A percentile compares a stretch with the other conserved stretches of the same genome.
Conservation (phyloP, 2,113 vertebrate genomes). For the Eretmochelys imbricata region DNA sequence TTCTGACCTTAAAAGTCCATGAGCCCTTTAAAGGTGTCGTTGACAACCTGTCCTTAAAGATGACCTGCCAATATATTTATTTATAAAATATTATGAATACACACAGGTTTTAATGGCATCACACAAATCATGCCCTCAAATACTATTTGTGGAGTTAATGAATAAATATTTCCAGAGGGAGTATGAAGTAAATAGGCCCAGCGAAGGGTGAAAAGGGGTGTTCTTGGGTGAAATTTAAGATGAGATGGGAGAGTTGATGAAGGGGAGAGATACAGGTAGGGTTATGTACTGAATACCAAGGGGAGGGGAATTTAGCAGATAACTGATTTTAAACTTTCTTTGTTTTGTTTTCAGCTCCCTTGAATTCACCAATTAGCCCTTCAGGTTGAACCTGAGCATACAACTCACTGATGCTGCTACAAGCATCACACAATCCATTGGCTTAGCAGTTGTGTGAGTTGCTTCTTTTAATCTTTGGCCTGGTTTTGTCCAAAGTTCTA, state of each 20-base stretch:
- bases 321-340: neutral
- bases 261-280: neutral
- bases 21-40: neutral
- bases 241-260: neutral
- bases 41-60: neutral
- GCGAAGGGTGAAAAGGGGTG: neutral
- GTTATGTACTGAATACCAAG: neutral
- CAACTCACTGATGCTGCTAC: neutral
- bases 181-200: neutral
- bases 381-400: neutral
- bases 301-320: neutral
- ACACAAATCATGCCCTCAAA: neutral
- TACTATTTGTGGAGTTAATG: neutral
- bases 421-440: neutral
- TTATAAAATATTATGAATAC: neutral
- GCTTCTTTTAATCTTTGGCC: neutral
- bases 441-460: neutral
- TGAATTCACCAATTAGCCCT: neutral
- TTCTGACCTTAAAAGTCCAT: neutral
- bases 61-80: neutral
- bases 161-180: neutral
- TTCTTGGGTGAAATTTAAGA: neutral
- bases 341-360: neutral
- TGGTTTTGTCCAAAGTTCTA: neutral
- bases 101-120: neutral